A percentile compares a stretch with the other conserved stretches of the same genome.
phyloP scores from a whole-genome alignment of 2,113 vertebrate species.

The Tringa solitaria region DNA sequence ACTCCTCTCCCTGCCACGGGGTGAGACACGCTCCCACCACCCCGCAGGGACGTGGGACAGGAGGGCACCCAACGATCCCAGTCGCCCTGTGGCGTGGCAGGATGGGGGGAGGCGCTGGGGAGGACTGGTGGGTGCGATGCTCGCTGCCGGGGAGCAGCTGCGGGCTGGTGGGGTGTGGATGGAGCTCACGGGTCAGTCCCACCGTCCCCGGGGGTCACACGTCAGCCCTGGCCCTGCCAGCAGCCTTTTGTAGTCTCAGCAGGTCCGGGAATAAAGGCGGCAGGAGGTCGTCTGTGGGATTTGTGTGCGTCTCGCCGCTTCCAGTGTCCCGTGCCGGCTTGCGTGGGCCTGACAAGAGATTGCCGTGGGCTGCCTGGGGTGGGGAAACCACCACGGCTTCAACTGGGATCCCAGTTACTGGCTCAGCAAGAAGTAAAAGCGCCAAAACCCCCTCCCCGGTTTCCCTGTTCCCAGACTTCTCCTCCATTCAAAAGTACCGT shows the following conservation, averaged over 20 bases:
- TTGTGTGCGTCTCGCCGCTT: neutral
- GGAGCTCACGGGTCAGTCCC: neutral
- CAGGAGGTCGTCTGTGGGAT: accelerated
- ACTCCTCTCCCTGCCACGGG: accelerated
- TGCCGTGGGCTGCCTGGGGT: accelerated
- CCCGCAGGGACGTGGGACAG: accelerated
- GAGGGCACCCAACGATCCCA: neutral
- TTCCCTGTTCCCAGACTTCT: conserved; percentile 32
- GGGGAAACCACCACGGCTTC: neutral
- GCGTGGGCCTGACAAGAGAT: neutral
- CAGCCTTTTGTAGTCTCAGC: neutral
- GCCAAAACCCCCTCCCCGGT: neutral
- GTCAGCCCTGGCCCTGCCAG: neutral
- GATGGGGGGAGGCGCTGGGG: neutral
- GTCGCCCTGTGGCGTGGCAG: accelerated
- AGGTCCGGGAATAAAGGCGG: neutral
- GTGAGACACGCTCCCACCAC: accelerated
- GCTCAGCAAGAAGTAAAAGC: neutral
- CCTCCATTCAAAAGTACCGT: conserved; percentile 43
- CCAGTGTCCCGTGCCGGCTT: accelerated
- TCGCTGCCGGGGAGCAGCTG: neutral
- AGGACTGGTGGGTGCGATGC: neutral
- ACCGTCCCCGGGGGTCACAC: accelerated
- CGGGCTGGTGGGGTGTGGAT: neutral
- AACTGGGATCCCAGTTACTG: neutral